Evolutionary conservation across 2,113 vertebrate species (phyloP), one percentile per base, ranked within the genome.

Genomic region (Rhineura floridana): DNA sequence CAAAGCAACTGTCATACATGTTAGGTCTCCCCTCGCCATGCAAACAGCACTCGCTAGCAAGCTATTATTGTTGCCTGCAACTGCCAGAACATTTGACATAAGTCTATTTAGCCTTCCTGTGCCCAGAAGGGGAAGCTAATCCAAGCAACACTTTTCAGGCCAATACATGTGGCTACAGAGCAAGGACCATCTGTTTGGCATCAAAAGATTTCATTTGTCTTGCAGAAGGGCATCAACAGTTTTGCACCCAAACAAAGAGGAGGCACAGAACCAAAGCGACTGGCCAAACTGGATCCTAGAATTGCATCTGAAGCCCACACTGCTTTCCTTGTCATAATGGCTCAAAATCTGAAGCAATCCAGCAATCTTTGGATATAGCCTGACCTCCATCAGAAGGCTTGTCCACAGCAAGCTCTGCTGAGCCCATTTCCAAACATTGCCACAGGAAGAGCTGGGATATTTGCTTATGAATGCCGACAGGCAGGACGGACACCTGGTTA

Each of bases 11-110:
- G 93, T 11, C 46, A n/a, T 89, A 88, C 90, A 83, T 76, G 72
- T 44, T 13, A 76, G 15, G 12, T 76, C 42, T 50, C 15, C 10
- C 21, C 21, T 11, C 25, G 25, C 25, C 72, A 50, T 59, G 77
- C 85, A 93, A 92, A 93, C 81, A 46, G 55, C 81, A 82, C 90
- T 91, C 79, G 80, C 91, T 63, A 72, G 33, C 65, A 88, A 89
- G 81, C 81, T 86, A 88, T 90, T 89, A 86, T 10, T 30, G 86
- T 63, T 80, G 90, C 87, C 89, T 81, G 63, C 87, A 83, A 91
- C 83, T 89, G 79, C 90, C 69, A 79, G 69, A 87, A 91, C n/a
- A 42, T 83, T 92, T 89, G 93, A 93, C 94, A 95, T 91, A 89
- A 86, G 89, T 92, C 92, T 93, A 90, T 80, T 84, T 88, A 86